Percentiles rank a stretch among this genome's conserved stretches.
phyloP scores from a whole-genome alignment of 2,797 vertebrate genomes.

The Remorina albescens region DNA sequence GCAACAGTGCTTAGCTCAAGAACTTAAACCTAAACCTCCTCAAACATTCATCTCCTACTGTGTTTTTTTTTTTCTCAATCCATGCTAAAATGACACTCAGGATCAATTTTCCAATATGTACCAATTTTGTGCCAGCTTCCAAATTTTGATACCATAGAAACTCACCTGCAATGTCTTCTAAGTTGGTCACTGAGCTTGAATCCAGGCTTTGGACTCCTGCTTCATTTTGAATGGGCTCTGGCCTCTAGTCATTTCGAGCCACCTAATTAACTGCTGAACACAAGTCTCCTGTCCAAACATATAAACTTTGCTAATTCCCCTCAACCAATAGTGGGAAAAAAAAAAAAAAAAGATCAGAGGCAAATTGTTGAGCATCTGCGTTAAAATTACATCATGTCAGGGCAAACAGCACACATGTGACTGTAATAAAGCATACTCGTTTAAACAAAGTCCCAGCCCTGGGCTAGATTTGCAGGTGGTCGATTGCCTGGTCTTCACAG shows the following conservation, averaged over 20 bases:
- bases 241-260: constrained; percentile 32
- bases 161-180: neutral
- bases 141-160: constrained; percentile 37
- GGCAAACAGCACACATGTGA: constrained; percentile 78
- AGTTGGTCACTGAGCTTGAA: constrained; percentile 11
- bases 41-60: constrained; percentile 57
- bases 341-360: constrained; percentile 57
- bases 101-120: constrained; percentile 53
- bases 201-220: constrained; percentile 9
- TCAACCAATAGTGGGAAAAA: constrained; percentile 9
- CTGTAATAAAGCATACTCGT: constrained; percentile 86
- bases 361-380: constrained; percentile 61
- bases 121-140: constrained; percentile 35
- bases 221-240: constrained; percentile 16
- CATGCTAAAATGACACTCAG: constrained; percentile 42
- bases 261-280: constrained; percentile 51
- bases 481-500: constrained; percentile 87
- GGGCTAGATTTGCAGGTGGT: constrained; percentile 90
- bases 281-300: constrained; percentile 44
- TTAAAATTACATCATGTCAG: constrained; percentile 77
- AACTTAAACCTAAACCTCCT: constrained; percentile 57
- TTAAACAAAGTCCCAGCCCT: constrained; percentile 84
- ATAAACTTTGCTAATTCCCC: constrained; percentile 58
- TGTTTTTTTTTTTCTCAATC: constrained; percentile 24
- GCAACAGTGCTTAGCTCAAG: constrained; percentile 56